phyloP scores from a whole-genome alignment of 1,140 invertebrate species.

The Sitophilus oryzae region DNA sequence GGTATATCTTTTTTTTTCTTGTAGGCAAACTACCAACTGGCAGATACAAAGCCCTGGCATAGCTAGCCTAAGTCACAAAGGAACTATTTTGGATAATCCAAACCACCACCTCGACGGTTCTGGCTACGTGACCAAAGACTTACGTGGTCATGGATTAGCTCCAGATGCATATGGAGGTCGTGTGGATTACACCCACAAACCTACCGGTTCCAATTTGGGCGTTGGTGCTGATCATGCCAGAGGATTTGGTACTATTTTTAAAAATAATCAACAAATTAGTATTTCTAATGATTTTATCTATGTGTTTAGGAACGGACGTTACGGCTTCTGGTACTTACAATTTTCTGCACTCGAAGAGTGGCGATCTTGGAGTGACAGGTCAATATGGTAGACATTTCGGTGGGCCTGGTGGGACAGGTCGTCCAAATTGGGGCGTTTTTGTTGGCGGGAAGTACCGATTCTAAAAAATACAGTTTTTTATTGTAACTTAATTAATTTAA shows the following conservation, averaged over 20 bases:
- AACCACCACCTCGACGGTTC: conserved; percentile 19
- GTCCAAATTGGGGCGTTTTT: conserved; percentile 12
- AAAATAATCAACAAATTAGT: no score
- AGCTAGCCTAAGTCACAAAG: conserved; percentile 8
- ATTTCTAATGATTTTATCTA: not conserved
- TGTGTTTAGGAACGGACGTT: conserved; percentile 15
- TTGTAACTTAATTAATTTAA: not conserved
- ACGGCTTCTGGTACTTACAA: conserved; percentile 19
- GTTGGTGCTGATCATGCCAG: conserved; percentile 14
- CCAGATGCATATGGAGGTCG: conserved; percentile 20
- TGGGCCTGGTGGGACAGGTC: conserved; percentile 6
- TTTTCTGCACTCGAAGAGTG: conserved; percentile 10
- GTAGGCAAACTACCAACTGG: conserved; percentile 12
- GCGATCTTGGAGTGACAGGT: conserved; percentile 10
- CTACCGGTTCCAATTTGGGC: conserved; percentile 2
- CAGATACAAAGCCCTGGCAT: conserved; percentile 6
- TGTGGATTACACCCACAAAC: conserved; percentile 19
- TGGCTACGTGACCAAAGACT: conserved; percentile 14
- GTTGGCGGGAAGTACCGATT: conserved; percentile 10
- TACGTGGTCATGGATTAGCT: conserved; percentile 2
- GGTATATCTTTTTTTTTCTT: no score
- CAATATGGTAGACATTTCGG: conserved; percentile 18
- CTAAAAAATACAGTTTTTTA: not conserved
- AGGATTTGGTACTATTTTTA: conserved; percentile 7
- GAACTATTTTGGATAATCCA: conserved; percentile 20